Conservation (phyloP, 2,888 invertebrate genomes). For the Noctua comes region DNA sequence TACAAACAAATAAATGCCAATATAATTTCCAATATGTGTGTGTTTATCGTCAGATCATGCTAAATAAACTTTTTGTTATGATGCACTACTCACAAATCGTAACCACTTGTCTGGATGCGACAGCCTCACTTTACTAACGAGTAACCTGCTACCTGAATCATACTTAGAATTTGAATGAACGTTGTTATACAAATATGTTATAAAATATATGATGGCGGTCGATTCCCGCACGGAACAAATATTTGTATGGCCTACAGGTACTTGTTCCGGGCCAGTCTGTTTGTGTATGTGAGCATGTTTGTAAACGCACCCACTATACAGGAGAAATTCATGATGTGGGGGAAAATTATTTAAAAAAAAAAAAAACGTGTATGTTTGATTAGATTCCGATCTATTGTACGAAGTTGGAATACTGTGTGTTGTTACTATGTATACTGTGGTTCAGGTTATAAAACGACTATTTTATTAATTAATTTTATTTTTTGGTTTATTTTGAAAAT, state of each 20-base stretch:
- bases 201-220: too few species aligned
- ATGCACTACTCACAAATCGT: background rate
- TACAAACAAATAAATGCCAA: background rate
- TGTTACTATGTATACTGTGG: background rate
- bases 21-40: background rate
- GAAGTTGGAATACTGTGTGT: background rate
- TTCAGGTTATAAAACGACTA: slow-evolving; percentile 18
- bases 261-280: too few species aligned
- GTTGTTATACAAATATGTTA: too few species aligned
- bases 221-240: too few species aligned
- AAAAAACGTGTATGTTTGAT: too few species aligned
- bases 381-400: background rate
- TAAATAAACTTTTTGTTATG: background rate
- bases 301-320: too few species aligned
- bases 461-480: too few species aligned
- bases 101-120: background rate
- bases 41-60: background rate
- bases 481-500: too few species aligned
- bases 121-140: background rate
- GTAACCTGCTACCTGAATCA: background rate
- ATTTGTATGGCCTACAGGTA: too few species aligned
- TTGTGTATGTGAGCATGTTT: too few species aligned
- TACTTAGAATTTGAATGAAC: background rate
- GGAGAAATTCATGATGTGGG: too few species aligned
- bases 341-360: too few species aligned